A percentile compares a stretch with the other conserved stretches of the same genome.
phyloP scores from a whole-genome alignment of 2,888 invertebrate genomes.

The Electrophaes corylata region DNA sequence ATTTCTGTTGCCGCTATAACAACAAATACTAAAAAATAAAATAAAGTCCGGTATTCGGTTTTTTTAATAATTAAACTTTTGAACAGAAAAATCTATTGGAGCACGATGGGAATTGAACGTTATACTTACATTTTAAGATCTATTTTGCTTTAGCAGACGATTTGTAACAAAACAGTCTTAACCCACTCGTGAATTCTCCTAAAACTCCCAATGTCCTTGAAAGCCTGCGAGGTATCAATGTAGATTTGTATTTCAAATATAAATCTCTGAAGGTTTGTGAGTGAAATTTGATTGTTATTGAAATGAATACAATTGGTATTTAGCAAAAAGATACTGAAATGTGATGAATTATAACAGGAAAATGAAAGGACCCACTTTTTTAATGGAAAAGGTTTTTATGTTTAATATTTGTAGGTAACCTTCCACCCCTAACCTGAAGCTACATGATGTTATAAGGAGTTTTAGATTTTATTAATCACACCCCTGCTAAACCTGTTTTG shows the following conservation, averaged over 20 bases:
- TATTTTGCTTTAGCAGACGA: neutral
- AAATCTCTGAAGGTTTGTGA: constrained; percentile 18
- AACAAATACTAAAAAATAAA: too few relatives aligned
- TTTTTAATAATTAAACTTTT: too few relatives aligned
- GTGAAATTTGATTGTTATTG: constrained; percentile 21
- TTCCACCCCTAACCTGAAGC: too few relatives aligned
- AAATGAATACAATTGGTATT: constrained; percentile 21
- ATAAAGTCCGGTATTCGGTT: too few relatives aligned
- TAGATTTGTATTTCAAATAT: constrained; percentile 25
- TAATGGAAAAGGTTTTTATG: too few relatives aligned
- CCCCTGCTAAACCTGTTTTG: too few relatives aligned
- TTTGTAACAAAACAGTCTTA: neutral
- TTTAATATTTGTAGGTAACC: too few relatives aligned
- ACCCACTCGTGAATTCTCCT: neutral
- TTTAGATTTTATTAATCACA: too few relatives aligned
- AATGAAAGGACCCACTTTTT: neutral
- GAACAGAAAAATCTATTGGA: too few relatives aligned
- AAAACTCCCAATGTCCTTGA: constrained; percentile 15
- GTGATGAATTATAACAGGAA: neutral
- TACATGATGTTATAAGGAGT: too few relatives aligned
- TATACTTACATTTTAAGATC: neutral
- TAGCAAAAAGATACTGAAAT: constrained; percentile 8
- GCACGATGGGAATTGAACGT: neutral
- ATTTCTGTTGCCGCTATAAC: too few relatives aligned
- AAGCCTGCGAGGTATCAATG: constrained; percentile 13